Base-by-base conservation (phyloP, 2,888 invertebrate genomes). In the Lagria hirta region DNA sequence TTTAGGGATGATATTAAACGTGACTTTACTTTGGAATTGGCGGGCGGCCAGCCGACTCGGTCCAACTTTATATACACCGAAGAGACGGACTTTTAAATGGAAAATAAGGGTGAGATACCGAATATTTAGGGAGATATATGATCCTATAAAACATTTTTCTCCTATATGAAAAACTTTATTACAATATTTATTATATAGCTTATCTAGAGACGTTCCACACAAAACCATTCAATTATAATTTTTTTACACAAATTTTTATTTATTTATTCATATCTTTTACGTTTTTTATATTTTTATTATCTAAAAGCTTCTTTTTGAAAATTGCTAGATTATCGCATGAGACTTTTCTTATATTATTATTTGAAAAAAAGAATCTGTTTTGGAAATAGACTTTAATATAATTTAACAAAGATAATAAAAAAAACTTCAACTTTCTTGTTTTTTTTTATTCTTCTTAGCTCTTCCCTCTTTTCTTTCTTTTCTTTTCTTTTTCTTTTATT, bases 101-200 rank as follows among this genome's bases (percentile, higher is more conserved):
- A 62, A 61, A 63, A 63, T 62, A 62, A 61, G 62, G 55, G 58
- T 51, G 60, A 58, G 63, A 64, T 60, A 62, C 57, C 53, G 57
- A 58, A 63, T 65, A 63, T 65, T 64, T 62, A 57, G 48, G 48
- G 56, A 61, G 62, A 65, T 63, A 61, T 65, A 65, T 58, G 55
- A 51, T 43, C 41, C 56, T 52, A 61, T 64, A 64, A 64, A 64
- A 56, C 56, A 61, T 49, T 54, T 38, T 49, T 43, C 49, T 48
- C 42, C 49, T n/a, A n/a, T 49, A 52, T 54, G 59, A 60, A 62
- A 60, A 64, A 61, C 55, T 62, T 64, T 61, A 61, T 59, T 59
- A 53, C 49, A 51, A 59, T 62, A 64, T 64, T 64, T 62, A 62
- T 60, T 21, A 34, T 28, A 17, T 20, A n/a, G n/a, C n/a, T n/a